A percentile compares a stretch with the other conserved stretches of the same genome.
Evolutionary conservation across 1,140 invertebrate genomes (phyloP).

Genomic region (Latrodectus geometricus): DNA sequence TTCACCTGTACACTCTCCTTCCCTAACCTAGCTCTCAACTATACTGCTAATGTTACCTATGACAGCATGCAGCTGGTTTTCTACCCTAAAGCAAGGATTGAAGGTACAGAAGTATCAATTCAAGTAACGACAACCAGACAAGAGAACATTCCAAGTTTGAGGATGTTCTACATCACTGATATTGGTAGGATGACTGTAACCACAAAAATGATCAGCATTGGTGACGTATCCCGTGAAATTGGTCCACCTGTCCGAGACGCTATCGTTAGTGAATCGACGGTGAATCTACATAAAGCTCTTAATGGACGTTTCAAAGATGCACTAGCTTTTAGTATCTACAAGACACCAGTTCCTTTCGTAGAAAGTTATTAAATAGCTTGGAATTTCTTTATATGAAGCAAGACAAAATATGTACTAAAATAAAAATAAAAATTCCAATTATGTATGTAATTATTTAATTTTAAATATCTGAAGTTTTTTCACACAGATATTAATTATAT

Average conservation of each 20-base stretch:
- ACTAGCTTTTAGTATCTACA: slow-evolving; percentile 39
- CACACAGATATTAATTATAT: too few relatives aligned
- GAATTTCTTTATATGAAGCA: too few relatives aligned
- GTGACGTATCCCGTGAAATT: background rate
- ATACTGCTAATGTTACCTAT: slow-evolving; percentile 33
- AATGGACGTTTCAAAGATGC: slow-evolving; percentile 34
- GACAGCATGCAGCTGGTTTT: slow-evolving; percentile 37
- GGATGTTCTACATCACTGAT: slow-evolving; percentile 1
- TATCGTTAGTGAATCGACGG: background rate
- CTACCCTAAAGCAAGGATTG: slow-evolving; percentile 10
- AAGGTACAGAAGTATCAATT: slow-evolving; percentile 1
- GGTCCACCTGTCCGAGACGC: slow-evolving; percentile 16
- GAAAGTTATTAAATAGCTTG: background rate
- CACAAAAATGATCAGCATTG: slow-evolving; percentile 41
- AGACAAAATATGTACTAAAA: too few relatives aligned
- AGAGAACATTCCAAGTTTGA: slow-evolving; percentile 31
- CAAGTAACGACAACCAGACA: slow-evolving; percentile 1
- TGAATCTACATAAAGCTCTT: slow-evolving; percentile 13
- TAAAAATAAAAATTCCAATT: too few relatives aligned
- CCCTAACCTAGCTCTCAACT: background rate
- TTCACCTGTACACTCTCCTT: slow-evolving; percentile 14
- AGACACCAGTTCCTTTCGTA: slow-evolving; percentile 15
- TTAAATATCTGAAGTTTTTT: too few relatives aligned
- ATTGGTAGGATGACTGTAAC: slow-evolving; percentile 25
- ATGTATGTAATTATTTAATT: too few relatives aligned